Evolutionary conservation across 2,888 invertebrate species (phyloP), one percentile per base, ranked within the genome.

Genomic region (Athalia cordata): DNA sequence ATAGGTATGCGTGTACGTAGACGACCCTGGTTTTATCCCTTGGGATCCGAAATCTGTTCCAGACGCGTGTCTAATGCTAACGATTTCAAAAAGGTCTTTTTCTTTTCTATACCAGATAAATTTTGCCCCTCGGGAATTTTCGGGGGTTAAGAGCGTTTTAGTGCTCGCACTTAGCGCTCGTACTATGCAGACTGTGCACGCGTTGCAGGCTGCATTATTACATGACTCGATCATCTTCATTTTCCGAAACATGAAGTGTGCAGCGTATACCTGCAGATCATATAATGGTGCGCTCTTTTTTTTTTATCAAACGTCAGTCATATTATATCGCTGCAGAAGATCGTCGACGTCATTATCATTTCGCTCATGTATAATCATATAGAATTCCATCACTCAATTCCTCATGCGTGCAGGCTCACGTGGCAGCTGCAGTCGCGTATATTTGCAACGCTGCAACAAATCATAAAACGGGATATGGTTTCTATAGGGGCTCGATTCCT

Each of bases 371-470:
- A 29, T 29, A 29, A 29, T 29, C 29, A 59, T 13, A 47, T 72
- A n/a, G 59, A 72, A 72, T 72, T 72, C 72, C 72, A 59, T 59
- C 72, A 72, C 72, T 59, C 72, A 52, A 59, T 0, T 29, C 0
- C 29, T 29, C n/a, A n/a, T n/a, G 29, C 29, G 29, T 29, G 2
- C n/a, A n/a, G n/a, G 29, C 29, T 29, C 1, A 57, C 59, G 83
- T 83, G 84, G 85, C 88, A 88, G 87, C 87, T 88, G 88, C n/a
- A n/a, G 88, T 80, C 81, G 83, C 29, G 29, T 29, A n/a, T n/a
- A 29, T 29, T 29, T 29, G 29, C 29, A 29, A 29, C 29, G 29
- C 29, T 29, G 29, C 29, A 29, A 29, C 29, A 29, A 29, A 29
- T 29, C 29, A 29, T 29, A 29, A 29, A 29, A 29, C 29, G 29